A percentile compares a stretch with the other conserved stretches of the same genome.
These are phyloP conservation scores for Drosophila subquinaria DNA, from an alignment of 2,888 invertebrate genomes.

Conservation along the genomic window DNA sequence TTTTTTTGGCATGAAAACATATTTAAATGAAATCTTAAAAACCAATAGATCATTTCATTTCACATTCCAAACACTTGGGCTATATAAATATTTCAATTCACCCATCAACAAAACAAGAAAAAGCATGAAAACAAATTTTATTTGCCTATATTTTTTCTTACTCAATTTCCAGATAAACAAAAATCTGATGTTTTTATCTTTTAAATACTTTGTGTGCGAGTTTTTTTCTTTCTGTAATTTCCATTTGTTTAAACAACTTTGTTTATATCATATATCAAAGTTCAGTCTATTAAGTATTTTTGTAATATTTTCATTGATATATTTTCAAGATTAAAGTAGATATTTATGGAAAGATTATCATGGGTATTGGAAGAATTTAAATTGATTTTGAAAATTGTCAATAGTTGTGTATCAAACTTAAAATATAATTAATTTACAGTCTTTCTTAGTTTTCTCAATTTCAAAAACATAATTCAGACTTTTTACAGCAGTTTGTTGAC, in stretches of 20 bases:
- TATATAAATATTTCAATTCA: conserved; percentile 49
- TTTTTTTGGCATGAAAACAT: conserved; percentile 7
- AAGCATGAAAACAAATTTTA: conserved; percentile 20
- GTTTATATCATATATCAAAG: conserved; percentile 46
- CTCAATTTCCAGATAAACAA: conserved; percentile 41
- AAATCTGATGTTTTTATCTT: conserved; percentile 13
- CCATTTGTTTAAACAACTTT: conserved; percentile 10
- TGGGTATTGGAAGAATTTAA: too few relatives aligned
- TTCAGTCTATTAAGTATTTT: conserved; percentile 1
- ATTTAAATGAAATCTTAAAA: conserved; percentile 4
- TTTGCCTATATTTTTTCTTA: conserved; percentile 10
- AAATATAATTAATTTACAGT: too few relatives aligned
- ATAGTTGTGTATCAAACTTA: too few relatives aligned
- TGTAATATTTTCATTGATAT: too few relatives aligned
- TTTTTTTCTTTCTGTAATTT: conserved; percentile 6
- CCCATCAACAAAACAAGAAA: conserved; percentile 7
- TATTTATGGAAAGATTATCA: too few relatives aligned
- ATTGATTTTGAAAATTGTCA: too few relatives aligned
- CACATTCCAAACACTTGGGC: conserved; percentile 14
- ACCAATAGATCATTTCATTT: conserved; percentile 11
- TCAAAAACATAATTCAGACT: too few relatives aligned
- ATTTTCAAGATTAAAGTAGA: too few relatives aligned
- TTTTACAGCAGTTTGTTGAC: not conserved
- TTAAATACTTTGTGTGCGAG: not conserved
- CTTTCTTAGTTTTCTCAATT: too few relatives aligned